Evolutionary conservation across 2,888 invertebrate species (phyloP).

Genomic region (Anagyrus pseudococci): DNA sequence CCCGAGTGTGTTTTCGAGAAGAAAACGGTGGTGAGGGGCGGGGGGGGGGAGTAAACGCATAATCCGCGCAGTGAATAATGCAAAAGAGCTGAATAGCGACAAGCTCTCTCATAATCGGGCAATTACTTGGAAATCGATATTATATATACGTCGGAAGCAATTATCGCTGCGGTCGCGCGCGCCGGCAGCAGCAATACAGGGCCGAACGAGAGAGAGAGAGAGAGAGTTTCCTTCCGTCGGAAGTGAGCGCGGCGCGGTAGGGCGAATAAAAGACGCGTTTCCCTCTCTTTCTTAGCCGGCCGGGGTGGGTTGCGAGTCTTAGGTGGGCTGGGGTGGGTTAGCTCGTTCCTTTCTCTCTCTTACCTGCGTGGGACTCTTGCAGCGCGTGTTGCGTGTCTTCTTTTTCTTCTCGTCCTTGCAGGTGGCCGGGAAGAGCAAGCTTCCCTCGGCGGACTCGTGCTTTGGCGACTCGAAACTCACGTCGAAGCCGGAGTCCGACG

Average conservation of each 20-base stretch:
- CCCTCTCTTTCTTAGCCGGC: too few species aligned
- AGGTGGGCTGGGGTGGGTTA: neutral
- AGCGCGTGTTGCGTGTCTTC: constrained; percentile 56
- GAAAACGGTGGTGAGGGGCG: too few species aligned
- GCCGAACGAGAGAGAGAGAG: constrained; percentile 12
- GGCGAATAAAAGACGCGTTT: too few species aligned
- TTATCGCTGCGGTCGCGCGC: neutral
- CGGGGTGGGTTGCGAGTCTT: too few species aligned
- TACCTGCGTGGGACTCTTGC: constrained; percentile 68
- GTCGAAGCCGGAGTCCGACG: constrained; percentile 82
- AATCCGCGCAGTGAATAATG: too few species aligned
- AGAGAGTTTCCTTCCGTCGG: neutral
- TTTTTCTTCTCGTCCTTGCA: constrained; percentile 68
- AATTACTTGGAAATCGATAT: neutral
- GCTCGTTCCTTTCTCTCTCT: too few species aligned
- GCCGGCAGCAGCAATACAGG: too few species aligned
- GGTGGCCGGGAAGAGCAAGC: constrained; percentile 49
- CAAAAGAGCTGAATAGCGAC: too few species aligned
- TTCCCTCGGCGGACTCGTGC: constrained; percentile 28
- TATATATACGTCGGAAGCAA: constrained; percentile 32
- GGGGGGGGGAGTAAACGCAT: too few species aligned
- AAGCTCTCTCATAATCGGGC: too few species aligned
- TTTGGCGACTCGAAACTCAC: constrained; percentile 69
- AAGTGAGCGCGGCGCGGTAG: neutral
- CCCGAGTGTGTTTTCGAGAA: too few species aligned